Conservation (phyloP, 2,888 invertebrate species). For the Marasmarcha lunaedactyla region DNA sequence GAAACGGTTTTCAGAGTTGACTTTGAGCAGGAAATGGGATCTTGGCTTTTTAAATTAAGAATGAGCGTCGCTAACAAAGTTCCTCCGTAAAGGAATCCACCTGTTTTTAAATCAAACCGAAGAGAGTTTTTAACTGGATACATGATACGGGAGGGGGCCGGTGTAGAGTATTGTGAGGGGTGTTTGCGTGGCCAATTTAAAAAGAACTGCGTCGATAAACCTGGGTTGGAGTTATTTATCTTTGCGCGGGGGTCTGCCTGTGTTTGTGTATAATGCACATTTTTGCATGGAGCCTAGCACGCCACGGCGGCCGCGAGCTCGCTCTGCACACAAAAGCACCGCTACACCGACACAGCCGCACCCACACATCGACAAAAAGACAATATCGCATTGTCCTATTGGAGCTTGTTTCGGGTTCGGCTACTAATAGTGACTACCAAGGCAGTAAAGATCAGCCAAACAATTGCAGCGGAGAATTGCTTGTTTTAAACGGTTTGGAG, state of each 20-base stretch:
- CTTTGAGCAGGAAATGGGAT: slow-evolving; percentile 1
- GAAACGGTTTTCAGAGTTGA: not conserved
- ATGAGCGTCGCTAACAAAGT: slow-evolving; percentile 1
- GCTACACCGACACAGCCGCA: slow-evolving; percentile 7
- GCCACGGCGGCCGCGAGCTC: slow-evolving; percentile 48
- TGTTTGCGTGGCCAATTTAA: slow-evolving; percentile 39
- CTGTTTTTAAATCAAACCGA: slow-evolving; percentile 10
- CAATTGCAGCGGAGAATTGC: too few relatives aligned
- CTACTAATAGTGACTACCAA: too few relatives aligned
- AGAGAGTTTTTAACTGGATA: slow-evolving; percentile 37
- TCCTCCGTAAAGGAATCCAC: not conserved
- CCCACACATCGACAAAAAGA: slow-evolving; percentile 3
- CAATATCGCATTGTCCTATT: too few relatives aligned
- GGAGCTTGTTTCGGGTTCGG: slow-evolving; percentile 4
- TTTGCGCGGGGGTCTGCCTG: slow-evolving; percentile 38
- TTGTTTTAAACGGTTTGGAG: too few relatives aligned
- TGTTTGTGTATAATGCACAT: slow-evolving; percentile 49
- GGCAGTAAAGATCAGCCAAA: too few relatives aligned
- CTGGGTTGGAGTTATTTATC: slow-evolving; percentile 27
- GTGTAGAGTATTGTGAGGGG: slow-evolving; percentile 40
- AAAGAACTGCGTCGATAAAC: slow-evolving; percentile 37
- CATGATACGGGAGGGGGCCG: slow-evolving; percentile 51
- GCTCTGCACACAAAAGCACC: slow-evolving; percentile 37
- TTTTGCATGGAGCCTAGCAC: slow-evolving; percentile 61
- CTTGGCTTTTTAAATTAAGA: slow-evolving; percentile 1